A percentile compares a stretch with the other conserved stretches of the same genome.
These are phyloP conservation scores for Steinernema khuongi DNA, from an alignment of 1,140 invertebrate genomes.

Conservation along the genomic window DNA sequence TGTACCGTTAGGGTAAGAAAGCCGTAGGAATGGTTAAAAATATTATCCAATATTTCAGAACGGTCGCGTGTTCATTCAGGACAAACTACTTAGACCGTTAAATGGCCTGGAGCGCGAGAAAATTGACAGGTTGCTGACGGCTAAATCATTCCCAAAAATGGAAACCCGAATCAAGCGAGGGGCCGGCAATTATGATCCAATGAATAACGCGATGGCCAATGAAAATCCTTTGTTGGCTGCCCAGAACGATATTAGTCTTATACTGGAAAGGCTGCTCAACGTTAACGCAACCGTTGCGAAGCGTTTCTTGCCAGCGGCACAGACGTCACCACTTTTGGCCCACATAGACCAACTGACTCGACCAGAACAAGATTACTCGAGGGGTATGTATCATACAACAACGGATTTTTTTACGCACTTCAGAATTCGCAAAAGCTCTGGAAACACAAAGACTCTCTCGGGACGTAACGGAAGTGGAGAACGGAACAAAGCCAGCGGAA, in stretches of 20 bases:
- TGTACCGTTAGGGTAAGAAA: constrained; percentile 18
- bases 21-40: not conserved
- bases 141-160: constrained; percentile 13
- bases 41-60: not conserved
- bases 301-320: constrained; percentile 19
- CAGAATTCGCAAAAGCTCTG: not conserved
- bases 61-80: constrained; percentile 19
- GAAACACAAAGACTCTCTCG: not conserved
- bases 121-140: constrained; percentile 7
- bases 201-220: not conserved
- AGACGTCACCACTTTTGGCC: constrained; percentile 20
- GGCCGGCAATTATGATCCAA: not conserved
- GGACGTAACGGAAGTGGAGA: not conserved
- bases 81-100: constrained; percentile 16
- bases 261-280: constrained; percentile 20
- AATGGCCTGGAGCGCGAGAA: constrained; percentile 22
- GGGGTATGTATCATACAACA: not conserved
- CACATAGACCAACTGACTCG: not conserved
- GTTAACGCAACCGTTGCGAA: constrained; percentile 24
- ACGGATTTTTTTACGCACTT: not conserved
- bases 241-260: constrained; percentile 19
- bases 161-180: constrained; percentile 16
- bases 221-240: not conserved
- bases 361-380: not conserved
- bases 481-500: not conserved